These are phyloP conservation scores for Metacarcinus magister DNA, from an alignment of 2,888 invertebrate genomes.

Conservation along the genomic window DNA sequence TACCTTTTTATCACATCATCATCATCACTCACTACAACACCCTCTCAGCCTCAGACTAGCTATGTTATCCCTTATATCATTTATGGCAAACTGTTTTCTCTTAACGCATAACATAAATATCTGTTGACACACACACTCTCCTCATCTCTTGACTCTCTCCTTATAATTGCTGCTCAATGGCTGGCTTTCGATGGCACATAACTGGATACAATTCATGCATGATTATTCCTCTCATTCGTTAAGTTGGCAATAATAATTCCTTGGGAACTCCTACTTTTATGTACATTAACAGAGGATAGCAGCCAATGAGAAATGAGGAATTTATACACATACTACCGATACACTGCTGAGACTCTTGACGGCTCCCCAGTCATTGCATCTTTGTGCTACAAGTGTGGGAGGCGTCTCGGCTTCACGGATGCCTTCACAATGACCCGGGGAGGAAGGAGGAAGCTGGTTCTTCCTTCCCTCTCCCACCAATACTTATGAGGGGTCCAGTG, in stretches of 20 bases:
- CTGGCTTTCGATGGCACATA: conserved; percentile 20
- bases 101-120: neutral
- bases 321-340: conserved; percentile 18
- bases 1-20: neutral
- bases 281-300: conserved; percentile 31
- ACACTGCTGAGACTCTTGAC: neutral
- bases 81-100: conserved; percentile 19
- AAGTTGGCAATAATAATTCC: neutral
- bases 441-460: neutral
- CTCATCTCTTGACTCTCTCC: neutral
- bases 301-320: conserved; percentile 22
- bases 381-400: neutral
- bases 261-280: neutral
- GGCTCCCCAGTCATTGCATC: neutral
- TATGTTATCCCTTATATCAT: neutral
- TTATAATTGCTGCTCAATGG: neutral
- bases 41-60: conserved; percentile 15
- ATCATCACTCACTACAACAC: neutral
- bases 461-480: neutral
- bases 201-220: conserved; percentile 3
- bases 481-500: neutral
- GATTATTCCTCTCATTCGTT: neutral
- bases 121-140: neutral
- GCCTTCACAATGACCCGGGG: neutral
- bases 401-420: neutral